These are phyloP conservation scores for Meriones unguiculatus DNA, from an alignment of 2,113 vertebrate species.

Conservation along the genomic window DNA sequence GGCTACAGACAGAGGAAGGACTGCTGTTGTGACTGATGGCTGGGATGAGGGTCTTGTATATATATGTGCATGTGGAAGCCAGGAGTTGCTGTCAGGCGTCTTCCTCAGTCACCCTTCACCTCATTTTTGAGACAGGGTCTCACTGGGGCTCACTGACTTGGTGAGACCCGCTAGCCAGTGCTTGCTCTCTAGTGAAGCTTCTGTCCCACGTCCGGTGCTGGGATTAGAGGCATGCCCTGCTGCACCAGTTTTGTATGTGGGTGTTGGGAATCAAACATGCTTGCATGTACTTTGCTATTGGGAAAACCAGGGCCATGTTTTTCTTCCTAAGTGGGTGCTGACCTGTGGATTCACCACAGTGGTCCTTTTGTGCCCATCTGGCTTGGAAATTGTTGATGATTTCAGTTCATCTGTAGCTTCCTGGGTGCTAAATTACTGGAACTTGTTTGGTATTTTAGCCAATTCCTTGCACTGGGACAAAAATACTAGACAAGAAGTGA, in stretches of 20 bases:
- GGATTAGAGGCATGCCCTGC: background rate
- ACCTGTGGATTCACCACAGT: background rate
- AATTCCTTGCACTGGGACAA: background rate
- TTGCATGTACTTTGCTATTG: background rate
- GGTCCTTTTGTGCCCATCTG: fast-evolving
- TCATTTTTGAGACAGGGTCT: background rate
- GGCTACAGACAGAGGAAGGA: background rate
- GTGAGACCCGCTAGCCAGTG: background rate
- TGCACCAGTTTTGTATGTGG: too few relatives aligned
- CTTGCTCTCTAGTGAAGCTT: background rate
- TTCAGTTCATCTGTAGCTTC: background rate
- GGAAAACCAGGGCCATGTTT: background rate
- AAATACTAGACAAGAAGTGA: background rate
- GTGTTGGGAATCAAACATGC: background rate
- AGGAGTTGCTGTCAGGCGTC: background rate
- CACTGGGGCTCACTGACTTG: background rate
- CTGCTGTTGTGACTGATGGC: background rate
- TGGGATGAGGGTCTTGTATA: background rate
- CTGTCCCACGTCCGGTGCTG: background rate
- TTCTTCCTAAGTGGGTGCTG: fast-evolving
- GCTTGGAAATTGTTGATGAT: fast-evolving
- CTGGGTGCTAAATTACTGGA: background rate
- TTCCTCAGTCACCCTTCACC: background rate
- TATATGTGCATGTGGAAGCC: background rate
- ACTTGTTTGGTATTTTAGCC: background rate